Conservation (phyloP, 1,140 invertebrate genomes). For the Globodera rostochiensis region DNA sequence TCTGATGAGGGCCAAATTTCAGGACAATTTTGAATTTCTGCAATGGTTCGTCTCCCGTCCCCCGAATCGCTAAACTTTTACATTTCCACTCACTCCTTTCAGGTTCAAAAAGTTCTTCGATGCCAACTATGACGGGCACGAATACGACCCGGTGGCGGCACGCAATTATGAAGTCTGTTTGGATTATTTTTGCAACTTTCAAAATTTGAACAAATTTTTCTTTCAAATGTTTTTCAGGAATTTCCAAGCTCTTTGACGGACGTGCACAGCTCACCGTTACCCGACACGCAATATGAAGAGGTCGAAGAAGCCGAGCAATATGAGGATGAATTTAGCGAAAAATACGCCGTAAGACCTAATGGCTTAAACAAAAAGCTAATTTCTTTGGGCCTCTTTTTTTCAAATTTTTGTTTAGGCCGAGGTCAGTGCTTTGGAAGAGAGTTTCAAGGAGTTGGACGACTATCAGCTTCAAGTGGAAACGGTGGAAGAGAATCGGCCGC, state of each 20-base stretch:
- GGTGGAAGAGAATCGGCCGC: not conserved
- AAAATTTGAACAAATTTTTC: too few species aligned
- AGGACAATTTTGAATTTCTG: constrained; percentile 94
- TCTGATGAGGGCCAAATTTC: constrained; percentile 93
- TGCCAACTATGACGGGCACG: constrained; percentile 93
- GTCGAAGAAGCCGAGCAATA: not conserved
- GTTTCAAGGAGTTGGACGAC: constrained; percentile 16
- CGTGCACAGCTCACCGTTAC: too few species aligned
- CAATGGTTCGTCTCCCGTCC: constrained; percentile 76
- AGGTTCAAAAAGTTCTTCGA: constrained; percentile 96
- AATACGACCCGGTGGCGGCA: constrained; percentile 86
- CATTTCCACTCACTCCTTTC: not conserved
- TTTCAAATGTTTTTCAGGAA: too few species aligned
- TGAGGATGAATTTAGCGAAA: constrained; percentile 5
- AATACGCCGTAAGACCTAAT: not conserved
- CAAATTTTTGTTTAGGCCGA: not conserved
- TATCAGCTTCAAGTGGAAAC: constrained; percentile 3
- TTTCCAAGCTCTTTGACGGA: too few species aligned
- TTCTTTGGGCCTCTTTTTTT: not conserved
- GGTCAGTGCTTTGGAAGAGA: not conserved
- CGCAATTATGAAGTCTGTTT: constrained; percentile 74
- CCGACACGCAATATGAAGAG: not conserved
- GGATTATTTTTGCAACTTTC: not conserved
- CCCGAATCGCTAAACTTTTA: not conserved
- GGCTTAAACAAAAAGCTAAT: not conserved